A percentile compares a stretch with the other conserved stretches of the same genome.
These are phyloP conservation scores for Amphilophus citrinellus DNA, from an alignment of 2,113 vertebrate species.

Conservation along the genomic window DNA sequence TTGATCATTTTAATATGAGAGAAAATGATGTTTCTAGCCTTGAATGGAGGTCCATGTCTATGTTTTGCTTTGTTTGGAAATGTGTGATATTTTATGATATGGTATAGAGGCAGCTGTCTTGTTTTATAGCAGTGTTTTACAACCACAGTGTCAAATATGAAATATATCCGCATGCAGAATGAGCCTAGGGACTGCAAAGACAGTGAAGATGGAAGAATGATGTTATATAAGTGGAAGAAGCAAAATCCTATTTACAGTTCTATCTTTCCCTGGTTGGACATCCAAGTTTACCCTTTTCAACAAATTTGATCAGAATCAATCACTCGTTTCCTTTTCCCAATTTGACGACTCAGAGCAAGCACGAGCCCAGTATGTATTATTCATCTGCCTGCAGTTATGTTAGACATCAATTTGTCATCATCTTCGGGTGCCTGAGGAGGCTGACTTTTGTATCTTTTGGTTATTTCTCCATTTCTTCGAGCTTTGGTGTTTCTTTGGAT, in stretches of 20 bases:
- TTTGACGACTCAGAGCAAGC: background rate
- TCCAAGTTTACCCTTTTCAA: conserved; percentile 44
- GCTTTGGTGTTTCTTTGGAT: background rate
- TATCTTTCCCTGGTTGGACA: conserved; percentile 28
- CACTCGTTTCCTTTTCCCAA: background rate
- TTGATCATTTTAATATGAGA: conserved; percentile 16
- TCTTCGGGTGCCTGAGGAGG: background rate
- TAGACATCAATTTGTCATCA: background rate
- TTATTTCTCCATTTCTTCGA: conserved; percentile 22
- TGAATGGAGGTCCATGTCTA: background rate
- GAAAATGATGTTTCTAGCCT: background rate
- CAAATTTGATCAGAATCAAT: conserved; percentile 58
- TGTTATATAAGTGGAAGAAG: background rate
- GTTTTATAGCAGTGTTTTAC: conserved; percentile 1
- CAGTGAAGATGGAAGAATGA: background rate
- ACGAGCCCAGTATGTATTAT: conserved; percentile 30
- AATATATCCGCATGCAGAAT: conserved; percentile 3
- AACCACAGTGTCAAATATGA: background rate
- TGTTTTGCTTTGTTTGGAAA: conserved; percentile 6
- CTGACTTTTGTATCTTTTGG: background rate
- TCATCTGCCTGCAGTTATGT: background rate
- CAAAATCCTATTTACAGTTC: conserved; percentile 7
- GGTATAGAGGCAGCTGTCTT: background rate
- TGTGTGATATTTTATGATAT: background rate
- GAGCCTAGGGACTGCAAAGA: background rate